A percentile compares a stretch with the other conserved stretches of the same genome.
Evolutionary conservation across 2,797 vertebrate genomes (phyloP).

Genomic region (Rhinoraja longicauda): DNA sequence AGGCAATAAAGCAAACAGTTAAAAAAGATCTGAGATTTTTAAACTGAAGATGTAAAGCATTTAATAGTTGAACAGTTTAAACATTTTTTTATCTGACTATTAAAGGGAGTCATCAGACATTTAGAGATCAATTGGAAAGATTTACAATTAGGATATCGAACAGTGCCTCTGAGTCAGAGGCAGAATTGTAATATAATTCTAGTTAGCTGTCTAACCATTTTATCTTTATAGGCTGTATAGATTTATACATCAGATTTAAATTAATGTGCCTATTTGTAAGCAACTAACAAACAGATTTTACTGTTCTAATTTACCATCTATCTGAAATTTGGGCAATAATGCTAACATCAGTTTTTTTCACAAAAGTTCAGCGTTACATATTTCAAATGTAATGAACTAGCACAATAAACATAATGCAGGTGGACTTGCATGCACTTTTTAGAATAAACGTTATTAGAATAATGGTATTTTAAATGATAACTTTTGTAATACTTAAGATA

Average conservation of each 20-base stretch:
- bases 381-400: background rate
- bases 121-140: background rate
- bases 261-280: background rate
- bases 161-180: background rate
- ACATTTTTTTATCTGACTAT: background rate
- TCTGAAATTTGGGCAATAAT: background rate
- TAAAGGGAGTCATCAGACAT: background rate
- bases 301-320: background rate
- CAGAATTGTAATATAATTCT: background rate
- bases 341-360: background rate
- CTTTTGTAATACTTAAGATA: background rate
- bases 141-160: background rate
- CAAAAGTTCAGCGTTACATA: background rate
- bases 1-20: background rate
- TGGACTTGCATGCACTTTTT: background rate
- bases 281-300: background rate
- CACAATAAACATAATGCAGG: background rate
- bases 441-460: background rate
- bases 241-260: background rate
- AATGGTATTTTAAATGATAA: background rate
- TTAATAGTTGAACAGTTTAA: background rate
- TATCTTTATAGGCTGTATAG: background rate
- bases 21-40: background rate
- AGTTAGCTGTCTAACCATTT: background rate
- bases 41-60: background rate